Evolutionary conservation across 2,113 vertebrate genomes (phyloP), one percentile per base, ranked within the genome.

Genomic region (Tautogolabrus adspersus): DNA sequence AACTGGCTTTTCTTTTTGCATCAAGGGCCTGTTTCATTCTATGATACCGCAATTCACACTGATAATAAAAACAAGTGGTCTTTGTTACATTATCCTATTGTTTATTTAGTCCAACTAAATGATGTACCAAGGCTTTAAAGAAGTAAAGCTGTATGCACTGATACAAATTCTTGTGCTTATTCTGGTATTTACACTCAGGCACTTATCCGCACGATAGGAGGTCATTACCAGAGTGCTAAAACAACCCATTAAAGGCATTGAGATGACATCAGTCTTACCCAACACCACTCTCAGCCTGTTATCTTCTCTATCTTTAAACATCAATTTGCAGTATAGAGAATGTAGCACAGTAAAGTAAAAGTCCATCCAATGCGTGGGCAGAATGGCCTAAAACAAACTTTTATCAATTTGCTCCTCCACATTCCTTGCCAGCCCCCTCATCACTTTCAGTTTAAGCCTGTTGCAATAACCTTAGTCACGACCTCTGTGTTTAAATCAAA

Each of bases 391-490:
- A 84, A 46, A 83, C 69, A 68, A 78, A 84, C 81, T 86, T 91
- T 85, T 79, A 89, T 89, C 83, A 88, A 88, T 77, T 37, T 21
- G 44, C 89, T 91, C 90, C 90, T 83, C 79, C 87, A 74, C 92
- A 93, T 94, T 94, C 89, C 90, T 81, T 5, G 60, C 67, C 40
- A 19, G 38, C 46, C 34, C 21, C n/a, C 21, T 22, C 54, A 16
- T 3, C 22, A 19, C 79, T 83, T 67, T 84, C 68, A 79, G 46
- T 58, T 47, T 40, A 59, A 61, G 70, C 47, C 51, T 81, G 81
- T 82, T 85, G 78, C 67, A 85, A 82, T 83, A 82, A 88, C 75
- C 72, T 51, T 55, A 64, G 58, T 64, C 34, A 34, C 42, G 38
- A 72, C 74, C 73, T 51, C 57, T 67, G 47, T 83, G 84, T 79